Evolutionary conservation across 2,113 vertebrate species (phyloP).

Genomic region (Falco punctatus): DNA sequence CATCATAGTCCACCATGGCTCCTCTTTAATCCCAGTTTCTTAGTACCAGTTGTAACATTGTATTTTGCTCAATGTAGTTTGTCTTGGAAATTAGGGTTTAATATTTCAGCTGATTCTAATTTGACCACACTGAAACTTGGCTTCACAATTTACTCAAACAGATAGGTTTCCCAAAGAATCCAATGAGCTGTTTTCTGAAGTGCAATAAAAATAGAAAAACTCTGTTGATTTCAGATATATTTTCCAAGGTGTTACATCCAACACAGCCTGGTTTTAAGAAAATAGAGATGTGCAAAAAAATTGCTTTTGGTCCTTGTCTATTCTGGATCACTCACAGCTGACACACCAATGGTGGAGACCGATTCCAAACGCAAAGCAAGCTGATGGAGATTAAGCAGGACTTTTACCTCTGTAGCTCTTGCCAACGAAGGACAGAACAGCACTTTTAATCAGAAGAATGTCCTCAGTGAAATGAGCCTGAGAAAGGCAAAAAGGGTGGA

Average conservation of each 20-base stretch:
- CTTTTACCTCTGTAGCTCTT: neutral
- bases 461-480: neutral
- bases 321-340: neutral
- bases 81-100: constrained; percentile 8
- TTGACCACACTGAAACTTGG: constrained; percentile 19
- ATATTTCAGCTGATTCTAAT: constrained; percentile 54
- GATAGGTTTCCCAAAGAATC: neutral
- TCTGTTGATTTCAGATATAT: constrained; percentile 5
- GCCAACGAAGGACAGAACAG: neutral
- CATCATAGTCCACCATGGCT: neutral
- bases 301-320: neutral
- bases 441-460: neutral
- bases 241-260: constrained; percentile 34
- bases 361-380: neutral
- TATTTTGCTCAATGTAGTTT: constrained; percentile 7
- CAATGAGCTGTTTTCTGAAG: neutral
- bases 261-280: neutral
- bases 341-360: neutral
- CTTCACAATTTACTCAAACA: neutral
- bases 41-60: neutral
- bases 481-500: neutral
- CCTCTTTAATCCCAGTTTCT: neutral
- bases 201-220: neutral
- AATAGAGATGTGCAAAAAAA: neutral
- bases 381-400: neutral